A percentile compares a stretch with the other conserved stretches of the same genome.
These are phyloP conservation scores for Drosophila tripunctata DNA, from an alignment of 2,888 invertebrate species.

Conservation along the genomic window DNA sequence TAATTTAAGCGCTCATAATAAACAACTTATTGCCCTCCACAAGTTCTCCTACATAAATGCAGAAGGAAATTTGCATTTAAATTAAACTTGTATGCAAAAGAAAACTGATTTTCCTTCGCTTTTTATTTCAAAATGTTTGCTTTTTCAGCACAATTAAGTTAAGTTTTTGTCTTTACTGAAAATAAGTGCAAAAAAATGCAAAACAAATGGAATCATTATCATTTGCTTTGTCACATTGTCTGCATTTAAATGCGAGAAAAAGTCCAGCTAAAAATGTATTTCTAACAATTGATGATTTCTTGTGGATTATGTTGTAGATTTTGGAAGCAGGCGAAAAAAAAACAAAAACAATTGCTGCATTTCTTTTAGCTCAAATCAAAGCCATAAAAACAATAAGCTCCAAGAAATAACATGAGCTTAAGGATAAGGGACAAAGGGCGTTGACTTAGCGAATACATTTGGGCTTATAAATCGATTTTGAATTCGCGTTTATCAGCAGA, in stretches of 20 bases:
- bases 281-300: conserved; percentile 14
- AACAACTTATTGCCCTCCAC: no score
- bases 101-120: no score
- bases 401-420: not conserved
- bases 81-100: no score
- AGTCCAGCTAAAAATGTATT: conserved; percentile 1
- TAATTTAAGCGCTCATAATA: no score
- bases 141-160: no score
- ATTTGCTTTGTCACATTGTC: conserved; percentile 2
- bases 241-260: not conserved
- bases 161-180: no score
- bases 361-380: conserved; percentile 22
- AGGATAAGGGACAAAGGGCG: conserved; percentile 1
- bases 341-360: conserved; percentile 36
- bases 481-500: conserved; percentile 60
- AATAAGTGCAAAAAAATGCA: not conserved
- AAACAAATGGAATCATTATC: conserved; percentile 12
- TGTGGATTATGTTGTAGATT: conserved; percentile 11
- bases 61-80: no score
- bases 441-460: conserved; percentile 3
- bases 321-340: no score
- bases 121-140: no score
- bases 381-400: conserved; percentile 34
- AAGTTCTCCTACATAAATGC: no score
- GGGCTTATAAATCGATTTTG: conserved; percentile 58